phyloP scores from a whole-genome alignment of 2,113 vertebrate genomes.

The Isichthys henryi region DNA sequence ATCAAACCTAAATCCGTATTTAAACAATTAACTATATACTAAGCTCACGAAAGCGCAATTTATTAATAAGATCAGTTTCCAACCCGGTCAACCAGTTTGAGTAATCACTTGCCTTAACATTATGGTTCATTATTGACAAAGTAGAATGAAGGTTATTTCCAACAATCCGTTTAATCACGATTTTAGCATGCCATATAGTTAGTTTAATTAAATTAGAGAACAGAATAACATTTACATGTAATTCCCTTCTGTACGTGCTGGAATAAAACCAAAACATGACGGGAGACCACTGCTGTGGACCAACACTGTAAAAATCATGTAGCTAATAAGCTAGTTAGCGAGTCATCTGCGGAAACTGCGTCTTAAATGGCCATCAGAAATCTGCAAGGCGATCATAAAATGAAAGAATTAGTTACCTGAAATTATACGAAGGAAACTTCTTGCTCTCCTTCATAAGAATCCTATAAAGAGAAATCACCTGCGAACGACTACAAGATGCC shows the following conservation, averaged over 20 bases:
- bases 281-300: not conserved
- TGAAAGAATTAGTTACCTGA: conserved; percentile 56
- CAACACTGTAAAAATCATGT: not conserved
- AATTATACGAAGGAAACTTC: conserved; percentile 67
- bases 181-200: not conserved
- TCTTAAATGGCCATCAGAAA: not conserved
- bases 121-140: not conserved
- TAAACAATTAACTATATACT: not conserved
- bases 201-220: not conserved
- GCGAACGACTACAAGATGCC: conserved; percentile 64
- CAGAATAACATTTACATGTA: not conserved
- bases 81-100: not conserved
- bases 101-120: not conserved
- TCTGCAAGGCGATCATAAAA: not conserved
- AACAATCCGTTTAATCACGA: not conserved
- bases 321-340: not conserved
- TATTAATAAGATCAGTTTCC: not conserved
- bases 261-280: not conserved
- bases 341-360: not conserved
- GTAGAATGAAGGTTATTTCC: not conserved
- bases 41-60: not conserved
- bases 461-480: conserved; percentile 68
- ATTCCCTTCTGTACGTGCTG: not conserved
- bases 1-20: not conserved
- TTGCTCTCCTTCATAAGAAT: conserved; percentile 68